These are phyloP conservation scores for Prunella himalayana DNA, from an alignment of 2,113 vertebrate genomes.

Conservation along the genomic window DNA sequence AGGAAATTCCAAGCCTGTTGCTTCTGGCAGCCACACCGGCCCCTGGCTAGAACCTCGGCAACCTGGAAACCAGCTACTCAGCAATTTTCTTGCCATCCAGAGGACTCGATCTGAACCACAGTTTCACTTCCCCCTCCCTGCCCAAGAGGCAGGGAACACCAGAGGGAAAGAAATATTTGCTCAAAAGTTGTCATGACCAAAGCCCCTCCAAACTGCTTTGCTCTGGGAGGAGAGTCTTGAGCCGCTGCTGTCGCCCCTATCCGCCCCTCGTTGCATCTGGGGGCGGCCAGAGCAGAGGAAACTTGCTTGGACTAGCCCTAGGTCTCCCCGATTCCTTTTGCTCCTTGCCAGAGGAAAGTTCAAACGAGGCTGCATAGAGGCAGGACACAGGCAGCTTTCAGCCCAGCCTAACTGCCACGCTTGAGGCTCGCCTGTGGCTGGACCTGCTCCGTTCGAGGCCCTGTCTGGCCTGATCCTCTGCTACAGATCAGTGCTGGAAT, in stretches of 20 bases:
- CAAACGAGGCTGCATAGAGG: conserved; percentile 47
- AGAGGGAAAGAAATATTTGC: not conserved
- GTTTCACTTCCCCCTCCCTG: conserved; percentile 37
- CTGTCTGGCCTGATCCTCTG: not conserved
- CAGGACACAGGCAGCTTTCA: conserved; percentile 59
- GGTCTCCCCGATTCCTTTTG: not conserved
- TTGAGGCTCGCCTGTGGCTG: not conserved
- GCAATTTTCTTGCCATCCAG: conserved; percentile 64
- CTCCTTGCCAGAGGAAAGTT: conserved; percentile 57
- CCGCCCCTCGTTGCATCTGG: not conserved
- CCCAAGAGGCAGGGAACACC: not conserved
- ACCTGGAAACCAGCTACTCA: conserved; percentile 68
- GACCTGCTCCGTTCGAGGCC: not conserved
- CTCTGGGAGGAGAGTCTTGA: not conserved
- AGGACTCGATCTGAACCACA: conserved; percentile 51
- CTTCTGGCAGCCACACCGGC: conserved; percentile 50
- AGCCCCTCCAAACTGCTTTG: not conserved
- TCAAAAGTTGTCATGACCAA: not conserved
- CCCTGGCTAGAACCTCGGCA: conserved; percentile 54
- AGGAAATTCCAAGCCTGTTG: conserved; percentile 74
- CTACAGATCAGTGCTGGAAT: not conserved
- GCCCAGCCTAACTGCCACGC: not conserved
- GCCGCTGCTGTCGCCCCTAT: not conserved
- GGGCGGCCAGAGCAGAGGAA: conserved; percentile 1
- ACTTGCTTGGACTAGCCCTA: conserved; percentile 32